Evolutionary conservation across 2,113 vertebrate genomes (phyloP).

Genomic region (Aramus guarauna): DNA sequence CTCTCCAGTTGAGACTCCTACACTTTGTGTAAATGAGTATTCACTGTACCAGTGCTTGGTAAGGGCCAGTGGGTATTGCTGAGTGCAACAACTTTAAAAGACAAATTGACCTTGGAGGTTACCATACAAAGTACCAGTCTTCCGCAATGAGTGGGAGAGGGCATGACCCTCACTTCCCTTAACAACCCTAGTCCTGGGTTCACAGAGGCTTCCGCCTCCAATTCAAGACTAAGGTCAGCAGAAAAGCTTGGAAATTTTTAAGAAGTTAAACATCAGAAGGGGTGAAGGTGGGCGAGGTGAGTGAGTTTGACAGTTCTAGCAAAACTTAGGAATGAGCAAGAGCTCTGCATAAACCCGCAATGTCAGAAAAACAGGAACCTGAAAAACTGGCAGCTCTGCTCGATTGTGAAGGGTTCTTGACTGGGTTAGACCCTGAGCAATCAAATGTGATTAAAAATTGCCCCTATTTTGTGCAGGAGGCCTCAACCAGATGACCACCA

Average conservation of each 20-base stretch:
- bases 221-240: not conserved
- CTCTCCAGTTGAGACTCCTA: not conserved
- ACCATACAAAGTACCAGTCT: not conserved
- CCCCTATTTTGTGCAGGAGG: not conserved
- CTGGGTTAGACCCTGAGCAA: not conserved
- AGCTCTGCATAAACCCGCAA: not conserved
- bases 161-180: not conserved
- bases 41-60: not conserved
- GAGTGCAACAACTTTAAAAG: not conserved
- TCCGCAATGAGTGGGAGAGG: not conserved
- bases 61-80: not conserved
- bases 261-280: not conserved
- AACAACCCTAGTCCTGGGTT: not conserved
- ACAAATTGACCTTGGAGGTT: not conserved
- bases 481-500: not conserved
- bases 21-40: not conserved
- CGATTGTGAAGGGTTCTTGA: not conserved
- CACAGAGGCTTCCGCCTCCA: not conserved
- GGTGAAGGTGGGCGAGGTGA: not conserved
- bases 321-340: not conserved
- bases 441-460: not conserved
- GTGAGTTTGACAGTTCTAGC: not conserved
- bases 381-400: not conserved
- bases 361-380: not conserved
- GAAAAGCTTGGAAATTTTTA: not conserved